Percentiles rank a stretch among this genome's conserved stretches.
Conservation (phyloP, 2,797 vertebrate genomes). For the Pterois miles region DNA sequence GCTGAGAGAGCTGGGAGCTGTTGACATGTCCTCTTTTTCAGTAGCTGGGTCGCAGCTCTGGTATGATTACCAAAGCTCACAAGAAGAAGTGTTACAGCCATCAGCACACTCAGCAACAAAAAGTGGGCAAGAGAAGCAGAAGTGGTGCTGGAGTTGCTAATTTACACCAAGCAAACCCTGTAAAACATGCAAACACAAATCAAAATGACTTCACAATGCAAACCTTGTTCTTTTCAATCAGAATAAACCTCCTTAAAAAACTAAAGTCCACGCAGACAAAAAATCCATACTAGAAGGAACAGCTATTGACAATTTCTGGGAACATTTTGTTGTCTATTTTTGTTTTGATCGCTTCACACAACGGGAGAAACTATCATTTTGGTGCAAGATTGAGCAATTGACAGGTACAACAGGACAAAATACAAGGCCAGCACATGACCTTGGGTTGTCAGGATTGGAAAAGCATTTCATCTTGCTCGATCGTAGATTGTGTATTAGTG, state of each 20-base stretch:
- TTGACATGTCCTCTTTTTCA: slow-evolving; percentile 50
- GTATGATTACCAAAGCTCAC: slow-evolving; percentile 32
- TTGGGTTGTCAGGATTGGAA: too few species aligned
- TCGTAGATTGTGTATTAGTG: too few species aligned
- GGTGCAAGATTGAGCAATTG: background rate
- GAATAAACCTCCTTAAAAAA: background rate
- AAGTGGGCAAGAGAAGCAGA: slow-evolving; percentile 4
- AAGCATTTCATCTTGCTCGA: too few species aligned
- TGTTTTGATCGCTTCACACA: background rate
- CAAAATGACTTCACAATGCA: background rate
- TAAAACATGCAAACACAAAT: background rate
- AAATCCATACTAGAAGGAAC: background rate
- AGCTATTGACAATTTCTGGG: background rate
- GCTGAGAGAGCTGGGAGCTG: slow-evolving; percentile 29
- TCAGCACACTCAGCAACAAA: slow-evolving; percentile 15
- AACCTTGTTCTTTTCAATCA: background rate
- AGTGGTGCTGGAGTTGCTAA: slow-evolving; percentile 1
- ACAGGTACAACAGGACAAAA: background rate
- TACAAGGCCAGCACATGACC: background rate
- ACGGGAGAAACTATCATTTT: background rate
- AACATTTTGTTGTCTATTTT: background rate
- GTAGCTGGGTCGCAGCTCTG: slow-evolving; percentile 4
- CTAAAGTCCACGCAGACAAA: background rate
- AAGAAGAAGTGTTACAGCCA: slow-evolving; percentile 5
- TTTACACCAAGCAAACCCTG: background rate